phyloP scores from a whole-genome alignment of 2,888 invertebrate genomes.

The Thymelicus acteon region DNA sequence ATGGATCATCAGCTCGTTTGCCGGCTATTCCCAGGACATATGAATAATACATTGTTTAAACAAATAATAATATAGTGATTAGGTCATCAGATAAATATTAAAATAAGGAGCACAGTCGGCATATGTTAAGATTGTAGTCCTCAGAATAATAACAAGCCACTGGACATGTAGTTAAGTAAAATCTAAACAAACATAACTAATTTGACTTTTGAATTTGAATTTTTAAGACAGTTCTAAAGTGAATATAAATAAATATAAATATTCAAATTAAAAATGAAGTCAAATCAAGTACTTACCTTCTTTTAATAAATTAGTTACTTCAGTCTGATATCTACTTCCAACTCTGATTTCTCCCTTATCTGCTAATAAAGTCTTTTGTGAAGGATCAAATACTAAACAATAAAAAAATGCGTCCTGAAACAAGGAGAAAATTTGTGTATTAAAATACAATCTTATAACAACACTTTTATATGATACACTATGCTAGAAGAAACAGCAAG shows the following conservation, averaged over 20 bases:
- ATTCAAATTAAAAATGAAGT: not conserved
- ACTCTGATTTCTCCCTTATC: conserved; percentile 98
- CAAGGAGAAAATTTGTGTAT: conserved; percentile 63
- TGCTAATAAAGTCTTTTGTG: conserved; percentile 98
- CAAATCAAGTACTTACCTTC: conserved; percentile 84
- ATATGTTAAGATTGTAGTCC: too few species aligned
- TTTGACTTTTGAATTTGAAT: too few species aligned
- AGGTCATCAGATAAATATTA: too few species aligned
- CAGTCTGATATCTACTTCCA: conserved; percentile 98
- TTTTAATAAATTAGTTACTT: conserved; percentile 92
- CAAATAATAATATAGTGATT: too few species aligned
- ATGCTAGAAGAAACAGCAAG: conserved; percentile 15
- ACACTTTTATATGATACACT: conserved; percentile 26
- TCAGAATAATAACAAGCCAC: too few species aligned
- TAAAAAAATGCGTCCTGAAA: conserved; percentile 99
- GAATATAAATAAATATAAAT: not conserved
- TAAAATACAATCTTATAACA: conserved; percentile 45
- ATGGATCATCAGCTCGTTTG: too few species aligned
- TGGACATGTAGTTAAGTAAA: too few species aligned
- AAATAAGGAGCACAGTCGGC: too few species aligned
- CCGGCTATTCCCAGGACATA: too few species aligned
- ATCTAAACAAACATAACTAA: too few species aligned
- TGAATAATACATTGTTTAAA: too few species aligned
- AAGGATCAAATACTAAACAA: conserved; percentile 99
- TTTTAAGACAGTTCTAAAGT: too few species aligned